Evolutionary conservation across 1,140 invertebrate genomes (phyloP).

Genomic region (Calliopsis andreniformis): DNA sequence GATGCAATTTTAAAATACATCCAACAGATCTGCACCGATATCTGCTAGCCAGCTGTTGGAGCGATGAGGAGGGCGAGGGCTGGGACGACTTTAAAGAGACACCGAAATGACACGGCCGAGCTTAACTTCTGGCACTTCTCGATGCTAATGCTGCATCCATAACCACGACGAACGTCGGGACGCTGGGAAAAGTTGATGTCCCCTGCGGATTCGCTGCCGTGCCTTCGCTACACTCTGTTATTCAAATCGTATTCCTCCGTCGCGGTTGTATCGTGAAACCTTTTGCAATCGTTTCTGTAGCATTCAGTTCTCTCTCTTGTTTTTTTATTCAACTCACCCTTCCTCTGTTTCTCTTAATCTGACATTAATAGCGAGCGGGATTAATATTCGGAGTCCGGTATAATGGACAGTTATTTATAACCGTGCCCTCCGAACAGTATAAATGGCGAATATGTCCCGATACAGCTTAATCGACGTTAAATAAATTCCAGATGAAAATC

Average conservation of each 20-base stretch:
- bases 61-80: no score
- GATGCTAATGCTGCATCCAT: slow-evolving; percentile 72
- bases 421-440: slow-evolving; percentile 9
- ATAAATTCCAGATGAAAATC: slow-evolving; percentile 58
- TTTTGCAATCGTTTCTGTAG: slow-evolving; percentile 21
- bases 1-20: slow-evolving; percentile 61
- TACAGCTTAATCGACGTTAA: slow-evolving; percentile 42
- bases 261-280: slow-evolving; percentile 45
- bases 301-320: neutral
- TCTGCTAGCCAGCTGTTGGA: no score
- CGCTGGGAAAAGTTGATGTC: slow-evolving; percentile 70
- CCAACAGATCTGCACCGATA: neutral
- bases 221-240: slow-evolving; percentile 66
- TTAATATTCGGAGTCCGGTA: slow-evolving; percentile 10
- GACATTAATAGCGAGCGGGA: slow-evolving; percentile 14
- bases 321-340: no score
- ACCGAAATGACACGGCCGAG: slow-evolving; percentile 76
- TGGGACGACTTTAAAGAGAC: slow-evolving; percentile 71
- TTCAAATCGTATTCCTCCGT: slow-evolving; percentile 70
- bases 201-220: slow-evolving; percentile 68
- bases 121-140: slow-evolving; percentile 76
- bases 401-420: slow-evolving; percentile 25
- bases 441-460: slow-evolving; percentile 30
- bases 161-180: slow-evolving; percentile 67
- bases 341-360: slow-evolving; percentile 8